Percentiles rank a stretch among this genome's conserved stretches.
Conservation (phyloP, 2,113 vertebrate species). For the Scytalopus superciliaris region DNA sequence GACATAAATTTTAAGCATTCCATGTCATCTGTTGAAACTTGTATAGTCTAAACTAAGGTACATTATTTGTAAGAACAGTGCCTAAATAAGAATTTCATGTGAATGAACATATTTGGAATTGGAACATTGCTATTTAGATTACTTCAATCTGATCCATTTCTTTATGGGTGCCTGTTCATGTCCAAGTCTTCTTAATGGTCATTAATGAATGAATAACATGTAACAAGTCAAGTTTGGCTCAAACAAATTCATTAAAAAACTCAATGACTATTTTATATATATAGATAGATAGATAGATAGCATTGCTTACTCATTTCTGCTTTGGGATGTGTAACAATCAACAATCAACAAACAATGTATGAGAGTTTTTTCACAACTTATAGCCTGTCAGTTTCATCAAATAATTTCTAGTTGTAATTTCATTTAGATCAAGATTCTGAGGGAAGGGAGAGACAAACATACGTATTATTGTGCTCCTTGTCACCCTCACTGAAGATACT, state of each 20-base stretch:
- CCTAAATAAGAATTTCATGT: background rate
- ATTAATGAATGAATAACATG: background rate
- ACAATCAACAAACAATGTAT: too few species aligned
- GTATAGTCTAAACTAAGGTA: background rate
- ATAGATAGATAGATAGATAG: background rate
- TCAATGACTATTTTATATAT: background rate
- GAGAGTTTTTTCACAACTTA: background rate
- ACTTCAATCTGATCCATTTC: background rate
- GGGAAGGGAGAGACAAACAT: background rate
- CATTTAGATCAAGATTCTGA: background rate
- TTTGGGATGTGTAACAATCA: background rate
- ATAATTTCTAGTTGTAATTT: background rate
- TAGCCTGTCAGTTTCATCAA: background rate
- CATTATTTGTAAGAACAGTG: background rate
- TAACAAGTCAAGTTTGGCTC: background rate
- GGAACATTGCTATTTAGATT: background rate
- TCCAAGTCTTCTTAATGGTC: background rate
- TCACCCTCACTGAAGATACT: background rate
- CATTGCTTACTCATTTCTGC: background rate
- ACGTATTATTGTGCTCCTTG: accelerated
- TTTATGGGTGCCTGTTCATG: background rate
- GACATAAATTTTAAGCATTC: background rate
- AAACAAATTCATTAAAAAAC: background rate
- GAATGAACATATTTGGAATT: background rate
- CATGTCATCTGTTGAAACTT: background rate